Percentiles rank a stretch among this genome's conserved stretches.
phyloP scores from a whole-genome alignment of 2,888 invertebrate species.

The Acanthosepion lycidas region DNA sequence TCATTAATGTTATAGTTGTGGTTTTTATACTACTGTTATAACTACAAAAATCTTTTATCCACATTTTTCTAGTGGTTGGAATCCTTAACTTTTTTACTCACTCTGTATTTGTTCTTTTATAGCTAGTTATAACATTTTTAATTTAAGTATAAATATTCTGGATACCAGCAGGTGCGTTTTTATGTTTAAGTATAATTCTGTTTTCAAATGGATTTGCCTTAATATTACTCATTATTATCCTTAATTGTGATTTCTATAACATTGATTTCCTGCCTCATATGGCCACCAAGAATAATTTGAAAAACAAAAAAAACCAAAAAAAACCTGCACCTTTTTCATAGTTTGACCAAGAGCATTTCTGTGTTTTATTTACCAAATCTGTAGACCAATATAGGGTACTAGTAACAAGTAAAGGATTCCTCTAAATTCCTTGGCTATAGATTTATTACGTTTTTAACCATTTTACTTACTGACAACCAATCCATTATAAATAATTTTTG shows the following conservation, averaged over 20 bases:
- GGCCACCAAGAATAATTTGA: no score
- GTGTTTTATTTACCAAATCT: background rate
- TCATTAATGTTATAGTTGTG: background rate
- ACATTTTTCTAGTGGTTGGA: slow-evolving; percentile 36
- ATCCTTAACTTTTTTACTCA: slow-evolving; percentile 44
- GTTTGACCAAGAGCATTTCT: no score
- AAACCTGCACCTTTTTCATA: no score
- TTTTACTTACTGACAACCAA: slow-evolving; percentile 37
- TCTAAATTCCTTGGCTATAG: slow-evolving; percentile 36
- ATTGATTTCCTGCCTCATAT: background rate
- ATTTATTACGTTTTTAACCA: slow-evolving; percentile 35
- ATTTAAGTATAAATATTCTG: background rate
- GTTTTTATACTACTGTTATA: background rate
- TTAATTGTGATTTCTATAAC: no score
- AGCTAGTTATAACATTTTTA: no score
- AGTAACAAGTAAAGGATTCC: slow-evolving; percentile 42
- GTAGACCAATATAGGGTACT: slow-evolving; percentile 24
- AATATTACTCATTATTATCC: no score
- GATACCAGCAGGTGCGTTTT: background rate
- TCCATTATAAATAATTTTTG: background rate
- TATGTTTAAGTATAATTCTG: background rate
- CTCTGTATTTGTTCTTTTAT: slow-evolving; percentile 13
- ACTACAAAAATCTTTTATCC: background rate
- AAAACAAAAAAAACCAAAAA: no score
- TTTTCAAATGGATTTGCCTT: background rate